Evolutionary conservation across 2,113 vertebrate genomes (phyloP), one percentile per base, ranked within the genome.

Genomic region (Indicator maculatus): DNA sequence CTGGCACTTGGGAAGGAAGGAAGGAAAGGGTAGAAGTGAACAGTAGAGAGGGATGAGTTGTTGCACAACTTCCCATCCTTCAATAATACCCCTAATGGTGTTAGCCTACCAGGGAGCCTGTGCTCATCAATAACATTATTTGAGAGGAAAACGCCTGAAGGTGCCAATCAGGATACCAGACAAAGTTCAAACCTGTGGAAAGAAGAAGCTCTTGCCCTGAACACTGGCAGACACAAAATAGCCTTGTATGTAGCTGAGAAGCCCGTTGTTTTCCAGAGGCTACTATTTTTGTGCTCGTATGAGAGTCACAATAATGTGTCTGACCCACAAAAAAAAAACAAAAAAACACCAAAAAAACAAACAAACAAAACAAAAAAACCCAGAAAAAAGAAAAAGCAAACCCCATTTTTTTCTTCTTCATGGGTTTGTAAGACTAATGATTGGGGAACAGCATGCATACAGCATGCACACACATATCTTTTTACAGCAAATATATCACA

Each of bases 381-480:
- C n/a, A 72, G 82, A 55, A 3, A 15, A 6, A 53, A 53, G 4
- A 16, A 56, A 56, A 55, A 12, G 27, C 7, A 44, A 44, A 44
- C 12, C 41, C 41, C 41, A 44, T 78, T 91, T 52, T 76, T 65
- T 83, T 87, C 12, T 5, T 78, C 45, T 73, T 21, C 4, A 31
- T 18, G 47, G 16, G 3, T 89, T 84, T 69, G 80, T 55, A 83
- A 88, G 41, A 77, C 7, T 73, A 63, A 31, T 13, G 75, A 16
- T 12, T 60, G 11, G 13, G 20, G 28, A 78, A 64, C 1, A 77
- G 17, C 17, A 47, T 39, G 15, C 11, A 21, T 69, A 24, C 15
- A 65, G 2, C 30, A 7, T 56, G 45, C 19, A 55, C 15, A 61
- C 11, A 11, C 0, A 0, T 82, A 50, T 4, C 19, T 70, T 89